Evolutionary conservation across 30 jellyfish, hydroid and myxozoan genomes (phyloP), one percentile per base, ranked within the genome.

Genomic region (Aurelia aurita): DNA sequence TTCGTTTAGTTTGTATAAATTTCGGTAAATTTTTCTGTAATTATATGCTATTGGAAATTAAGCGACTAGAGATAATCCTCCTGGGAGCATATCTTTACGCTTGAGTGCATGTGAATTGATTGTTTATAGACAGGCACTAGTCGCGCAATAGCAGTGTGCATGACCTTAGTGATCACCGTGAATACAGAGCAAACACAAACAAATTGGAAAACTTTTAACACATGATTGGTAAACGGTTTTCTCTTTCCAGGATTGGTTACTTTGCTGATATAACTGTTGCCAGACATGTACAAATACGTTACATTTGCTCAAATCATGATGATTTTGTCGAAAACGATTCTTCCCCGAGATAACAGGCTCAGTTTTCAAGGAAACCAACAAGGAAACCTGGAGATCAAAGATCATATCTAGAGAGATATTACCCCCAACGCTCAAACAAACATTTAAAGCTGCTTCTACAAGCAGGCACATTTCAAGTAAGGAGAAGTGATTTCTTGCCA

Each of bases 121-220:
- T 65, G 90, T 80, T 47, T 63, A 49, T 55, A 51, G 80, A 47
- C 79, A 64, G 49, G 51, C 90, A 80, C 75, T 54, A 75, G 87
- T 54, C 57, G 75, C 54, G 76, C 83, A 18, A 47, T 47, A 26
- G 54, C 45, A 43, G 71, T 34, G 90, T 51, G 82, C 82, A 80
- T 80, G 90, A 80, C 90, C 90, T 80, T 51, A 31, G 65, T 54
- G 90, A 47, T n/a, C 74, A 80, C 90, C 69, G 59, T 75, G 87
- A 75, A 75, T 75, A 39, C 28, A 31, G 26, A 75, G 23, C 74
- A 75, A 54, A 59, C 21, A 62, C 49, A 75, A 75, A 75, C 75
- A 75, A 75, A 75, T 75, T 75, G 87, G 62, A 55, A 55, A 75
- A 75, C 31, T 25, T 75, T 59, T 20, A 49, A 26, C 67, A 55